Conservation (phyloP, 2,113 vertebrate genomes). For the Brachyistius frenatus region DNA sequence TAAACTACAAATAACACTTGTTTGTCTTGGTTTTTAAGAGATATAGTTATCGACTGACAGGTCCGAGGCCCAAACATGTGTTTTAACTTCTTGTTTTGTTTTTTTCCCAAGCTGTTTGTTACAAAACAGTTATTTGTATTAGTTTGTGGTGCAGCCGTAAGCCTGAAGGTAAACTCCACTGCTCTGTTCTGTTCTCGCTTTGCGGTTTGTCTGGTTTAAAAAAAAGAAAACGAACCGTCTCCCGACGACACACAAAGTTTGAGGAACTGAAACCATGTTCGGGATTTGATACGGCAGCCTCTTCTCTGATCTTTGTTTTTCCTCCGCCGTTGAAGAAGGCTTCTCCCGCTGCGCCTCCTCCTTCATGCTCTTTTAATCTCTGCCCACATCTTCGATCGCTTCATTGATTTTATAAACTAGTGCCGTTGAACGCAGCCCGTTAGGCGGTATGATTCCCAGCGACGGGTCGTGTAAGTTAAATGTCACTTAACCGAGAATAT, state of each 20-base stretch:
- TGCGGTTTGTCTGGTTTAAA: conserved; percentile 32
- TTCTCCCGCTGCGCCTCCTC: neutral
- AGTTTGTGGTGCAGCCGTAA: conserved; percentile 21
- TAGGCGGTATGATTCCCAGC: no score
- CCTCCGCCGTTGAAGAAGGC: neutral
- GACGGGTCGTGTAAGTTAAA: no score
- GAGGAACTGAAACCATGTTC: no score
- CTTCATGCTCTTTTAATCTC: no score
- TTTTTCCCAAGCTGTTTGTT: neutral
- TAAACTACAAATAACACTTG: neutral
- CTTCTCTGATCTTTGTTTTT: neutral
- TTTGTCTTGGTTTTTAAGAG: neutral
- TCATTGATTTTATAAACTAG: no score
- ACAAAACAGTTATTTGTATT: conserved; percentile 22
- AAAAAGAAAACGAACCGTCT: neutral
- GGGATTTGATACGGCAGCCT: no score
- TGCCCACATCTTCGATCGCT: no score
- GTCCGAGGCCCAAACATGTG: conserved; percentile 7
- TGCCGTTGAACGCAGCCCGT: no score
- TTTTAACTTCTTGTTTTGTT: neutral
- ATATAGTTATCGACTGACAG: neutral
- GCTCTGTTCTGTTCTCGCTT: conserved; percentile 32
- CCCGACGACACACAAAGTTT: neutral
- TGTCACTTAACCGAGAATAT: no score
- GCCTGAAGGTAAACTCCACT: conserved; percentile 29